Evolutionary conservation across 2,797 vertebrate genomes (phyloP).

Genomic region (Aldrovandia affinis): DNA sequence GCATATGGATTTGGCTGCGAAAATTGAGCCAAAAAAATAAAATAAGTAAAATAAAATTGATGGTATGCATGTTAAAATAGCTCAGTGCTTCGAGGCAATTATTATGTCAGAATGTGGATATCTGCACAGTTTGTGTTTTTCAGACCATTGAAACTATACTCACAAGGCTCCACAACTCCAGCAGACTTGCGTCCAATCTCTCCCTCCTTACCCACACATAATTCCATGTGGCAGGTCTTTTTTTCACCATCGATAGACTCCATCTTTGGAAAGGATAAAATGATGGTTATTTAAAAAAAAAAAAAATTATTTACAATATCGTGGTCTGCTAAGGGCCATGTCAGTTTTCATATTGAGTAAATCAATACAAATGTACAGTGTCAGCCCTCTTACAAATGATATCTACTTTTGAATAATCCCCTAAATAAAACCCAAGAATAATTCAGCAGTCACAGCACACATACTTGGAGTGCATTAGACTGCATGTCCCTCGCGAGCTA

Average conservation of each 20-base stretch:
- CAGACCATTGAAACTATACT: not conserved
- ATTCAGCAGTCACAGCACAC: not conserved
- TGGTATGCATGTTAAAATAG: not conserved
- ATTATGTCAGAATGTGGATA: conserved; percentile 9
- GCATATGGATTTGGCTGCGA: not conserved
- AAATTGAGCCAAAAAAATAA: not conserved
- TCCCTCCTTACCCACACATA: not conserved
- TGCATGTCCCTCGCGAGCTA: not conserved
- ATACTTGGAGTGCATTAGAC: not conserved
- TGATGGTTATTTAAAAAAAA: not conserved
- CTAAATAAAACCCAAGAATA: not conserved
- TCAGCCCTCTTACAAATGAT: not conserved
- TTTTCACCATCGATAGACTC: not conserved
- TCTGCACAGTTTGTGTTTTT: conserved; percentile 10
- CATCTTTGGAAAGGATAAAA: not conserved
- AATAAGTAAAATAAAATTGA: not conserved
- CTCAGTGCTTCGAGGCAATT: not conserved
- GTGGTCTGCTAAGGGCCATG: not conserved
- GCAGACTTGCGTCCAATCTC: not conserved
- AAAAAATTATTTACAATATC: not conserved
- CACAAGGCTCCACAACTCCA: not conserved
- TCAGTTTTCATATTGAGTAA: not conserved
- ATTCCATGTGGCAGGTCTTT: not conserved
- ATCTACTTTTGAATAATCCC: not conserved
- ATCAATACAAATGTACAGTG: not conserved